A percentile compares a stretch with the other conserved stretches of the same genome.
These are phyloP conservation scores for Dryas iulia DNA, from an alignment of 1,140 invertebrate genomes.

Conservation along the genomic window DNA sequence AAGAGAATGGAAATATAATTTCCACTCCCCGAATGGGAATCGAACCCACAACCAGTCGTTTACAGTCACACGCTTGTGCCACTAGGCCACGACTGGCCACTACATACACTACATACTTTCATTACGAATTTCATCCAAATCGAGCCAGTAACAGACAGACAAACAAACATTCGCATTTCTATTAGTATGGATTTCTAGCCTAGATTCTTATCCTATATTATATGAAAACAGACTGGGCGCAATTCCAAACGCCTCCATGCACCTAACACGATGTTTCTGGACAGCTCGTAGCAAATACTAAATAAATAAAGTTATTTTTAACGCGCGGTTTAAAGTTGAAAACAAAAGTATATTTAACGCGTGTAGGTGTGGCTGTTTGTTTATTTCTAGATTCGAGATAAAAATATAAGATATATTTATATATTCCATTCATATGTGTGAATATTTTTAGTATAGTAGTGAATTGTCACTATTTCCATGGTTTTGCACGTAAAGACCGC, in stretches of 20 bases:
- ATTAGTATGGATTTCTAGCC: no score
- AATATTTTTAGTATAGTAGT: neutral
- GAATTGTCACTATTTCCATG: neutral
- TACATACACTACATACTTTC: no score
- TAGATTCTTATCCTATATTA: neutral
- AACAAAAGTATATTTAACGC: neutral
- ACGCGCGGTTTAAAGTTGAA: neutral
- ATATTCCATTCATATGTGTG: neutral
- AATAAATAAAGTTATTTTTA: neutral
- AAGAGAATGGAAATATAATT: no score
- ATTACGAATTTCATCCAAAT: no score
- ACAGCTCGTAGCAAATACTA: neutral
- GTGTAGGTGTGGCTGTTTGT: neutral
- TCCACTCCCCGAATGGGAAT: no score
- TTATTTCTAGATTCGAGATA: neutral
- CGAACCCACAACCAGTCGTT: no score
- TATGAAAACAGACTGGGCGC: neutral
- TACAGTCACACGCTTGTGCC: no score
- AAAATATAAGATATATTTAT: neutral
- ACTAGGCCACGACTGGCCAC: no score
- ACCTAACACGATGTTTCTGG: neutral
- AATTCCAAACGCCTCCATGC: neutral
- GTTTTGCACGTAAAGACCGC: no score
- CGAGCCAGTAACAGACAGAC: no score
- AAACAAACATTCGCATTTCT: no score